phyloP scores from a whole-genome alignment of 2,888 invertebrate genomes.

The Agrochola lychnidis region DNA sequence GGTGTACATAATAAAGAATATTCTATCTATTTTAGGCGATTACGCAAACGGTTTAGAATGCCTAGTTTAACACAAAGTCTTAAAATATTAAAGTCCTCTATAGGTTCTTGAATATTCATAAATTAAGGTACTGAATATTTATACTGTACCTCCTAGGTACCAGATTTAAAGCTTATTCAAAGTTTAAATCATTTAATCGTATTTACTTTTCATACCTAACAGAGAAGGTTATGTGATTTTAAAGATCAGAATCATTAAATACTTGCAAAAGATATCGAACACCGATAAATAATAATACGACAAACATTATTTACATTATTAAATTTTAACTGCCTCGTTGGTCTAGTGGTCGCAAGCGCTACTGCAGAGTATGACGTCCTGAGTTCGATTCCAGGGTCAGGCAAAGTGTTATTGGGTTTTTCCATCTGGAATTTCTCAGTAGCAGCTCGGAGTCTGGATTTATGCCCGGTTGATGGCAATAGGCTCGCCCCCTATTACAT shows the following conservation, averaged over 20 bases:
- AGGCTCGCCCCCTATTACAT: no score
- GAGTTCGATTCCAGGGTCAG: no score
- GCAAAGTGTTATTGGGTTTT: no score
- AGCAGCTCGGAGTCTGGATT: no score
- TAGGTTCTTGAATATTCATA: constrained; percentile 53
- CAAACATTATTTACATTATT: neutral
- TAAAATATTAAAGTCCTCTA: constrained; percentile 29
- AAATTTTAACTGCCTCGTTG: no score
- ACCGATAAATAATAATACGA: no score
- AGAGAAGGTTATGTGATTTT: neutral
- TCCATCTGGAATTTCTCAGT: no score
- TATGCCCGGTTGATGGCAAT: no score
- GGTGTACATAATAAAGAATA: no score
- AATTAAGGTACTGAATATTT: constrained; percentile 43
- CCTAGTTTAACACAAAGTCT: constrained; percentile 25
- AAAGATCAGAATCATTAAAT: neutral
- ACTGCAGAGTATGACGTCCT: no score
- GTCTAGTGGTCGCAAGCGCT: no score
- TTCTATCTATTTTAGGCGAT: neutral
- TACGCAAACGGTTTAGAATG: constrained; percentile 3
- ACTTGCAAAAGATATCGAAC: neutral
- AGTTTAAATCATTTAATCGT: constrained; percentile 12
- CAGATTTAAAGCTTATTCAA: constrained; percentile 24
- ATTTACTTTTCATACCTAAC: neutral
- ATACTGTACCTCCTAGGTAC: constrained; percentile 16